phyloP scores from a whole-genome alignment of 2,797 vertebrate genomes.

The Sphenopsis melanotis region DNA sequence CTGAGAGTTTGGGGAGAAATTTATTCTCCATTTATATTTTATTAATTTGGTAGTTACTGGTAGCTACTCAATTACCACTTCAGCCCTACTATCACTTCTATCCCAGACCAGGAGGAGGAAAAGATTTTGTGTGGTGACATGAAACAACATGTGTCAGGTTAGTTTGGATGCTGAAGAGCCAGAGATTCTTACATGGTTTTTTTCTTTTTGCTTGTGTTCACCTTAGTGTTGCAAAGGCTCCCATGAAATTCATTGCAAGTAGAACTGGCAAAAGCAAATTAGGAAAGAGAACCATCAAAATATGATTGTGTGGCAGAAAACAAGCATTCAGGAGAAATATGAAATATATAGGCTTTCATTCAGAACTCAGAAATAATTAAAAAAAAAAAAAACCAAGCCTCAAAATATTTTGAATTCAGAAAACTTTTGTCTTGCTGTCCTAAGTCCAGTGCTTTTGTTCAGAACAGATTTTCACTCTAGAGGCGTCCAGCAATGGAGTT shows the following conservation, averaged over 20 bases:
- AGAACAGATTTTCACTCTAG: neutral
- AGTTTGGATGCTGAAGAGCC: neutral
- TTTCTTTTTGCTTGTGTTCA: neutral
- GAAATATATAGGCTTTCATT: neutral
- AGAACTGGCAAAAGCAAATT: neutral
- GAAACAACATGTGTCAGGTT: neutral
- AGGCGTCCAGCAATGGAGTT: neutral
- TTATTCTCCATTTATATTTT: neutral
- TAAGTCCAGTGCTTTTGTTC: neutral
- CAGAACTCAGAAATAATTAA: neutral
- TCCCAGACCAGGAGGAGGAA: neutral
- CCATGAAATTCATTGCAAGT: neutral
- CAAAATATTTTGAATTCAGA: neutral
- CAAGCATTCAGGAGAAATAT: neutral
- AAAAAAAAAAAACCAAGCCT: neutral
- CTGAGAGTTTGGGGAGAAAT: neutral
- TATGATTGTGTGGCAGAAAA: neutral
- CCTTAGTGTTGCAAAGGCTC: neutral
- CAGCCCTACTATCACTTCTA: neutral
- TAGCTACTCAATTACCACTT: neutral
- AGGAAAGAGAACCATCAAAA: neutral
- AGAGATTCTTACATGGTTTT: neutral
- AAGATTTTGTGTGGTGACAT: neutral
- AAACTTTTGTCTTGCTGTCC: neutral
- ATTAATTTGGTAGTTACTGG: neutral